These are phyloP conservation scores for Actenoides hombroni DNA, from an alignment of 2,113 vertebrate species.

Conservation along the genomic window DNA sequence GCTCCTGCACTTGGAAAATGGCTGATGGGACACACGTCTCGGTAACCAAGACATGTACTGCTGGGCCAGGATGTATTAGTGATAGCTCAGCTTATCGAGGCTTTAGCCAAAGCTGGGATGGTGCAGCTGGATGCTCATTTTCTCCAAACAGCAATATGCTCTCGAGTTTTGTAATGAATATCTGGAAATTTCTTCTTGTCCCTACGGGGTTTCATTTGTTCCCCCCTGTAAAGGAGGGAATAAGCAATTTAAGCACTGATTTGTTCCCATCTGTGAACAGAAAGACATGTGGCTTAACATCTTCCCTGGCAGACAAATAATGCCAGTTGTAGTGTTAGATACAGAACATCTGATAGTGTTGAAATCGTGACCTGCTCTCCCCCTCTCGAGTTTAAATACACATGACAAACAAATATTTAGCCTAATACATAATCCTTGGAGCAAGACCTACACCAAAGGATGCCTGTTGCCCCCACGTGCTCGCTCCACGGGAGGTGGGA, in stretches of 20 bases:
- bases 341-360: background rate
- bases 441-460: background rate
- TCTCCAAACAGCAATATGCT: background rate
- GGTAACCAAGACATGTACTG: background rate
- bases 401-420: background rate
- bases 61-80: background rate
- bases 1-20: background rate
- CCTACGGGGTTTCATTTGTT: background rate
- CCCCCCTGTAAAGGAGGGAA: background rate
- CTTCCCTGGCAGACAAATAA: background rate
- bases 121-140: background rate
- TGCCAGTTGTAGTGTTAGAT: background rate
- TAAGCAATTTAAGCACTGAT: background rate
- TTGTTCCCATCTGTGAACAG: background rate
- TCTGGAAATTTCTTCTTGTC: background rate
- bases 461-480: background rate
- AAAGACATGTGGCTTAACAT: rapidly evolving
- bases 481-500: background rate
- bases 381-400: background rate
- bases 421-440: background rate
- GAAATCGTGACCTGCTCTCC: background rate
- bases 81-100: rapidly evolving
- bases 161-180: background rate
- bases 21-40: rapidly evolving
- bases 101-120: background rate